These are phyloP conservation scores for Leuctra nigra DNA, from an alignment of 2,888 invertebrate species.

Conservation along the genomic window DNA sequence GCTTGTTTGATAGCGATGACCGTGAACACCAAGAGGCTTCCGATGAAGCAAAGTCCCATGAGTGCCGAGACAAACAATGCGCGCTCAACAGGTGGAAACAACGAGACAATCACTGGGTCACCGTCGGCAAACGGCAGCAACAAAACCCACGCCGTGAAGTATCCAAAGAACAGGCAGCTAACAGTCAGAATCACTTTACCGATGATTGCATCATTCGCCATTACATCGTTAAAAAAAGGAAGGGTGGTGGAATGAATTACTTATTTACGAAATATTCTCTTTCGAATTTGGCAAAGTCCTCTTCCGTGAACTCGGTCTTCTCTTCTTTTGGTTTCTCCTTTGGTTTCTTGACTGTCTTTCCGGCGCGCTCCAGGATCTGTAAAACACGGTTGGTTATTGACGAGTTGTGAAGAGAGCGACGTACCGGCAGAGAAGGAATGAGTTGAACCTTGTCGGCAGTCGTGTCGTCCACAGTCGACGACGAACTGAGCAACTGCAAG, in stretches of 20 bases:
- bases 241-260: not conserved
- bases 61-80: constrained; percentile 53
- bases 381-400: constrained; percentile 28
- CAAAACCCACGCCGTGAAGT: constrained; percentile 59
- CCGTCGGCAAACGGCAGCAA: constrained; percentile 58
- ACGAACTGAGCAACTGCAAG: constrained; percentile 44
- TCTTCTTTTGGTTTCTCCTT: constrained; percentile 32
- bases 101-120: constrained; percentile 47
- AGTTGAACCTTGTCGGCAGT: constrained; percentile 44
- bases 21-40: constrained; percentile 57
- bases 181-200: constrained; percentile 53
- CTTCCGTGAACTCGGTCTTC: constrained; percentile 61
- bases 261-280: constrained; percentile 49
- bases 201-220: constrained; percentile 30
- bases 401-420: not conserved
- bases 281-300: constrained; percentile 61
- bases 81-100: constrained; percentile 51
- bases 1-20: constrained; percentile 24
- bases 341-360: constrained; percentile 13
- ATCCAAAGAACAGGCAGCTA: constrained; percentile 47
- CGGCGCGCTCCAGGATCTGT: constrained; percentile 52
- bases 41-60: constrained; percentile 56
- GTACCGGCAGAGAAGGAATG: not conserved
- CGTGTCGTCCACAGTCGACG: constrained; percentile 36
- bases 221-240: not conserved